Conservation (phyloP, 2,113 vertebrate species). For the Eretmochelys imbricata region DNA sequence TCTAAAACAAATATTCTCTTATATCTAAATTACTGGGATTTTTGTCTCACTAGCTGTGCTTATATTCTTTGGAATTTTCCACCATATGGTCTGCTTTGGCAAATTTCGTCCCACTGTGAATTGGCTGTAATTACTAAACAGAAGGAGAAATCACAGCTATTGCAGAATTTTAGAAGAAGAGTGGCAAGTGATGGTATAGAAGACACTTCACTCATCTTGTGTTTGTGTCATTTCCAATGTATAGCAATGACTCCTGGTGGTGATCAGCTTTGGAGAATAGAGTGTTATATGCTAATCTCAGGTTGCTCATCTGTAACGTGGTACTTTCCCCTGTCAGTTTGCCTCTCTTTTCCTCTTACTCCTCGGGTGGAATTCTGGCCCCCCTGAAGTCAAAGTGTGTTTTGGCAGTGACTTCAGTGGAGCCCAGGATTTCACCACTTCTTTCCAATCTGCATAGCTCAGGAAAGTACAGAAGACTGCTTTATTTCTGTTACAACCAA, state of each 20-base stretch:
- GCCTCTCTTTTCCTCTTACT: slow-evolving; percentile 34
- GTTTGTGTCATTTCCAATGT: neutral
- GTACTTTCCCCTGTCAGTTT: neutral
- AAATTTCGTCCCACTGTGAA: slow-evolving; percentile 63
- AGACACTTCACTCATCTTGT: slow-evolving; percentile 20
- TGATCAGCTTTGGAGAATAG: neutral
- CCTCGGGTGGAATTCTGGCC: slow-evolving; percentile 26
- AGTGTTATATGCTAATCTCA: neutral
- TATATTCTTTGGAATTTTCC: slow-evolving; percentile 63
- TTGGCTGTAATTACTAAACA: slow-evolving; percentile 56
- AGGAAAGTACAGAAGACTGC: neutral
- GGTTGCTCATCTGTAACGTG: neutral
- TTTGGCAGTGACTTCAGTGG: neutral
- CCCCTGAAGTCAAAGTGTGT: neutral
- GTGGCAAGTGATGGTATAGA: neutral
- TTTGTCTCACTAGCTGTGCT: slow-evolving; percentile 20
- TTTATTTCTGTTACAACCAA: neutral
- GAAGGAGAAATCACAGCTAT: slow-evolving; percentile 53
- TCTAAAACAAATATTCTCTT: slow-evolving; percentile 14
- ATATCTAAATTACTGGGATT: neutral
- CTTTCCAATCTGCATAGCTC: neutral
- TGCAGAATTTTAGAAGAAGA: slow-evolving; percentile 37
- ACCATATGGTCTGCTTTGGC: slow-evolving; percentile 62
- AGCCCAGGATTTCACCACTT: neutral
- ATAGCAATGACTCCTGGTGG: slow-evolving; percentile 9